Conservation (phyloP, 2,797 vertebrate genomes). For the Bradypodion pumilum region DNA sequence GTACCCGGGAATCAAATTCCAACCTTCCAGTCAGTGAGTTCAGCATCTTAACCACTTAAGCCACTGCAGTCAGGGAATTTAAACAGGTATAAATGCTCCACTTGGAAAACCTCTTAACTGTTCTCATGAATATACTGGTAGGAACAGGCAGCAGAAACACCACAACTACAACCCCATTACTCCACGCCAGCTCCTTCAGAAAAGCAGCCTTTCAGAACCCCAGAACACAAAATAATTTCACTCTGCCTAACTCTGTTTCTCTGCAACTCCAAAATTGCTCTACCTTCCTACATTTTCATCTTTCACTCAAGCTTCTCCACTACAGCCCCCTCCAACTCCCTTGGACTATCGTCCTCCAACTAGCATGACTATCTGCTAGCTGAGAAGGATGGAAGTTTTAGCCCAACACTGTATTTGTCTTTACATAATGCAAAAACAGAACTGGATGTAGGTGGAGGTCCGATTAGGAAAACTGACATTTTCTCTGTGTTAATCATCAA, state of each 20-base stretch:
- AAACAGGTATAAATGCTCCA: too few relatives aligned
- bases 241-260: neutral
- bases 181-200: neutral
- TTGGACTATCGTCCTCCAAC: neutral
- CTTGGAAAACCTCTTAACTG: too few relatives aligned
- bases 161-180: neutral
- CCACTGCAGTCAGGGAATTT: too few relatives aligned
- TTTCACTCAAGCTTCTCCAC: neutral
- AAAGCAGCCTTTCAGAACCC: neutral
- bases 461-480: too few relatives aligned
- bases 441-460: too few relatives aligned
- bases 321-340: neutral
- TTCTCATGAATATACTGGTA: too few relatives aligned
- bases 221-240: neutral
- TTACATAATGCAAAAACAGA: too few relatives aligned
- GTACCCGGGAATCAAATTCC: too few relatives aligned
- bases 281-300: neutral
- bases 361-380: neutral
- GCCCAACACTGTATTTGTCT: neutral
- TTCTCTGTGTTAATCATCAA: too few relatives aligned
- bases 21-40: too few relatives aligned
- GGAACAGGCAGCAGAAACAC: too few relatives aligned
- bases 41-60: too few relatives aligned
- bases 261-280: neutral
- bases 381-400: neutral